Evolutionary conservation across 2,797 vertebrate species (phyloP), one percentile per base, ranked within the genome.

Genomic region (Etheostoma nigrum): DNA sequence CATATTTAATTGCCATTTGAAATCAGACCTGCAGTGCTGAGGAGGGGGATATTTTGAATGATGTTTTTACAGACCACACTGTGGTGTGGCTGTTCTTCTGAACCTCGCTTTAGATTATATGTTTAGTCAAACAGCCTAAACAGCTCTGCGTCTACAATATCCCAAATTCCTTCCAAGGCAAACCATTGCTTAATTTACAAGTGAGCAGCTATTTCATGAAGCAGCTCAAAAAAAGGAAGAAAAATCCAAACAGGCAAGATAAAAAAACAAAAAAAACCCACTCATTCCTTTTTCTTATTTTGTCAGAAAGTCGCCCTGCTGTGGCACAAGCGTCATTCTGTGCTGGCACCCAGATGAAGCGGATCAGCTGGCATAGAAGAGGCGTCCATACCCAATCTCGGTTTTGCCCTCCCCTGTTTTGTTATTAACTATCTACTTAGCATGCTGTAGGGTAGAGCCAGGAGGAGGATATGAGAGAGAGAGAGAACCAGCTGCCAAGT

Each of bases 101-200:
- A 93, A 90, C 81, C 63, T 76, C 77, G 15, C 74, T 30, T 62
- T 67, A 83, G 86, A 93, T 93, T 90, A 90, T 87, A 88, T 84
- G 88, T 90, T 92, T 58, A 82, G 90, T 87, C 74, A 78, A 88
- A 89, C 75, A 21, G 83, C 71, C 66, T 88, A 62, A 81, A 75
- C 83, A 86, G 82, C 87, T 88, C 78, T 48, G 62, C 7, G 10
- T 90, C 53, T 88, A 42, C 70, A 88, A 89, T 88, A 81, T 90
- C 77, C 74, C 63, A 23, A 76, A 88, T 88, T 92, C 83, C 72
- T 89, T 93, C 89, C 87, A 83, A 84, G 63, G 78, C 71, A 91
- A 91, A 91, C 87, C 72, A 49, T 70, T 36, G 66, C 73, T 81
- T 84, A 82, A 86, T 85, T 81, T 80, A 61, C 72, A 49, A 78